These are phyloP conservation scores for Syngnathoides biaculeatus DNA, from an alignment of 2,113 vertebrate species.

Conservation along the genomic window DNA sequence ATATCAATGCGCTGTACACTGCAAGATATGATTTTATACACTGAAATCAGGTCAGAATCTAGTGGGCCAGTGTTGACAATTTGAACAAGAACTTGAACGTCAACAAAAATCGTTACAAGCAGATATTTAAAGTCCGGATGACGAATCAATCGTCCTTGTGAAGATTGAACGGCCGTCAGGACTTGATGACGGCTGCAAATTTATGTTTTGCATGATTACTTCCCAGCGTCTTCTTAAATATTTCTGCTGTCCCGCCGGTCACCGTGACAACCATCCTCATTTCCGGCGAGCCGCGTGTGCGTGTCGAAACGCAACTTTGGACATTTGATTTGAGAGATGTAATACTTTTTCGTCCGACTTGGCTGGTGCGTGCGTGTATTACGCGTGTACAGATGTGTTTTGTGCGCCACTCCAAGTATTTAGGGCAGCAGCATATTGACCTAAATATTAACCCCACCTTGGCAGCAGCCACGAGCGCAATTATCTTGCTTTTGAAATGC, in stretches of 20 bases:
- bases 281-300: slow-evolving; percentile 20
- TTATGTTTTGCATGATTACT: slow-evolving; percentile 32
- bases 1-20: too few relatives aligned
- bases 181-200: neutral
- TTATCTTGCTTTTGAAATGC: slow-evolving; percentile 16
- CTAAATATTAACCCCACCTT: slow-evolving; percentile 39
- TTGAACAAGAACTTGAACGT: too few relatives aligned
- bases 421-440: slow-evolving; percentile 37
- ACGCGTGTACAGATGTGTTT: neutral
- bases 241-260: slow-evolving; percentile 2
- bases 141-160: neutral
- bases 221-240: slow-evolving; percentile 5
- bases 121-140: neutral
- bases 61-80: too few relatives aligned
- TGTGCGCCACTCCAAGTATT: slow-evolving; percentile 23
- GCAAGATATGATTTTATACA: too few relatives aligned
- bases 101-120: too few relatives aligned
- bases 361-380: neutral
- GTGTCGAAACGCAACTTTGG: slow-evolving; percentile 40
- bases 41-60: too few relatives aligned
- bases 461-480: slow-evolving; percentile 19
- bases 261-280: slow-evolving; percentile 2
- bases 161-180: slow-evolving; percentile 17
- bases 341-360: slow-evolving; percentile 5
- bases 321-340: slow-evolving; percentile 49